A percentile compares a stretch with the other conserved stretches of the same genome.
Conservation (phyloP, 2,888 invertebrate genomes). For the Pollenia angustigena region DNA sequence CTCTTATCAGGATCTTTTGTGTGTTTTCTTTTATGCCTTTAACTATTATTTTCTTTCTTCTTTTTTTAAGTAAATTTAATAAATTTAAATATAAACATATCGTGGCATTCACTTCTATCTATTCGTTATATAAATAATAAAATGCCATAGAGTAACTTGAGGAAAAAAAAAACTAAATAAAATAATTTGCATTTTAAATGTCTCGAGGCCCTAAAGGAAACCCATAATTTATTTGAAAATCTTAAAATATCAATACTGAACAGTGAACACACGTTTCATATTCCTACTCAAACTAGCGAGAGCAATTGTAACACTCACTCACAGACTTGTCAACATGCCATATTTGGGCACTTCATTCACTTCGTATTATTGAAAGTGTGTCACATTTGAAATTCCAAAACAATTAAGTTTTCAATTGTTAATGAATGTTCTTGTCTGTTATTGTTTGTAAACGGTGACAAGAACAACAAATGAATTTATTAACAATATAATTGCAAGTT, state of each 20-base stretch:
- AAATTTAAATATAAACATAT: neutral
- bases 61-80: no score
- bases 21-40: neutral
- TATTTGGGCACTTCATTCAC: constrained; percentile 27
- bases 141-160: neutral
- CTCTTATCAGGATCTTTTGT: constrained; percentile 31
- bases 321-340: constrained; percentile 13
- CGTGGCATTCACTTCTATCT: neutral
- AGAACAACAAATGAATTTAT: neutral
- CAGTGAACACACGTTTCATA: neutral
- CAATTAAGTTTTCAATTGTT: constrained; percentile 41
- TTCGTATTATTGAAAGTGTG: constrained; percentile 11
- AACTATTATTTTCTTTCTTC: neutral
- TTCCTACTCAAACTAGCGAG: constrained; percentile 1
- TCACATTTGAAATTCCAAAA: constrained; percentile 27
- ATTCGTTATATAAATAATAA: constrained; percentile 6
- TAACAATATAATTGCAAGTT: neutral
- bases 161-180: neutral
- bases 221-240: constrained; percentile 30
- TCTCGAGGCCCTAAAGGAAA: constrained; percentile 43
- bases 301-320: neutral
- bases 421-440: constrained; percentile 8
- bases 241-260: neutral
- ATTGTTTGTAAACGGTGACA: constrained; percentile 11
- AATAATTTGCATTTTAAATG: constrained; percentile 23